phyloP scores from a whole-genome alignment of 2,113 vertebrate species.

The Actinemys pallida region DNA sequence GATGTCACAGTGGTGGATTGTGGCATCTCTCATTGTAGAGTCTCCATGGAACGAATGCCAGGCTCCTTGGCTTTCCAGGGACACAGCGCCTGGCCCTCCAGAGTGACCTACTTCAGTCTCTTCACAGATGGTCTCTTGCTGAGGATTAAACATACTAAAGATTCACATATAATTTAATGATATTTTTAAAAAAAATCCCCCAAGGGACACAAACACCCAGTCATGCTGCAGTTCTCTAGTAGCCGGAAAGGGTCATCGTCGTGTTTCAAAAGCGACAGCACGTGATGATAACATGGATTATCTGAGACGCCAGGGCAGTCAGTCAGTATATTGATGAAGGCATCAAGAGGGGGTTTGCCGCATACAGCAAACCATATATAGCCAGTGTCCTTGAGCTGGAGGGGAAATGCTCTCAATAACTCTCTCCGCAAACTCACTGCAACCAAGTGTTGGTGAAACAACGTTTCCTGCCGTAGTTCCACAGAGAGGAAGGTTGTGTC shows the following conservation, averaged over 20 bases:
- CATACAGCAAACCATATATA: background rate
- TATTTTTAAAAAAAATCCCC: constrained; percentile 17
- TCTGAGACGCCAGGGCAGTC: background rate
- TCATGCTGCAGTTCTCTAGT: background rate
- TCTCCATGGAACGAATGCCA: background rate
- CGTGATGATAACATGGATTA: background rate
- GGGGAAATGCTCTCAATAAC: background rate
- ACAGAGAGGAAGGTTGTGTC: background rate
- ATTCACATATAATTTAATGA: constrained; percentile 55
- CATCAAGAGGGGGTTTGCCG: background rate
- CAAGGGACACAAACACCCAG: constrained; percentile 6
- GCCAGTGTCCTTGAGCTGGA: background rate
- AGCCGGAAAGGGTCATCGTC: background rate
- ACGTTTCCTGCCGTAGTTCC: background rate
- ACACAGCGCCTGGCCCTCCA: constrained; percentile 10
- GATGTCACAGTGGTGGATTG: background rate
- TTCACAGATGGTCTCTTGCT: constrained; percentile 58
- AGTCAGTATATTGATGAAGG: background rate
- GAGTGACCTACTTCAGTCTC: constrained; percentile 67
- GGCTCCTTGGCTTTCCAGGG: constrained; percentile 32
- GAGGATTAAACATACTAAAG: constrained; percentile 60
- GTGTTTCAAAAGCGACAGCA: constrained; percentile 10
- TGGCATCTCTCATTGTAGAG: background rate
- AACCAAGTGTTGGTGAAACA: background rate
- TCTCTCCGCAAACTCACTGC: background rate